phyloP scores from a whole-genome alignment of 2,797 vertebrate species.

The Catamblyrhynchus diadema region DNA sequence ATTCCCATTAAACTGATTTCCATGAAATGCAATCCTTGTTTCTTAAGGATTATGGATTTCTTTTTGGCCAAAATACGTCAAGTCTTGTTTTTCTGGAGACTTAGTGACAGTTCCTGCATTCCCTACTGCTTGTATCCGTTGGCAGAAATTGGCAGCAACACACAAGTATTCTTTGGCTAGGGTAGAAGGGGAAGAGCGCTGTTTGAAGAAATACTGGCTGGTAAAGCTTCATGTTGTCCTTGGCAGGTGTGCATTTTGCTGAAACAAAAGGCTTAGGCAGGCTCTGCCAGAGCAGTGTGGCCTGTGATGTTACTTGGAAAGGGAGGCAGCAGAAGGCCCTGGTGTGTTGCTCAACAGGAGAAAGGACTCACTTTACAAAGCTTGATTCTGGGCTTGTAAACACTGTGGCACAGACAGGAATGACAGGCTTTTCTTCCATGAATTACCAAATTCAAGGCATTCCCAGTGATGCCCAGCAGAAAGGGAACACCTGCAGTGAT shows the following conservation, averaged over 20 bases:
- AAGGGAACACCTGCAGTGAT: neutral
- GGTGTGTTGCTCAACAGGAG: neutral
- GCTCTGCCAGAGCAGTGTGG: neutral
- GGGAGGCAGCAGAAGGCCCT: neutral
- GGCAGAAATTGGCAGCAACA: constrained; percentile 21
- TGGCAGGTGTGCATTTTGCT: constrained; percentile 13
- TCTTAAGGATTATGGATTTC: neutral
- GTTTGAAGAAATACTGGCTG: neutral
- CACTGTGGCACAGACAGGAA: neutral
- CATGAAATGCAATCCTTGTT: neutral
- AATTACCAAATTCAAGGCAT: neutral
- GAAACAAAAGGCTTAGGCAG: constrained; percentile 37
- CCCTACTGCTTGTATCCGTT: neutral
- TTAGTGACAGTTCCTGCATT: neutral
- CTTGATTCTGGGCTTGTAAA: neutral
- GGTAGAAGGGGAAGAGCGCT: neutral
- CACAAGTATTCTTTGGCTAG: neutral
- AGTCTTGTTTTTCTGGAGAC: neutral
- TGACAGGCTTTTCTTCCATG: neutral
- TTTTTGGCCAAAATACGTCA: neutral
- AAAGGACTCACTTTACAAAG: neutral
- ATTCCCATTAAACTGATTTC: neutral
- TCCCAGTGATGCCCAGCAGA: neutral
- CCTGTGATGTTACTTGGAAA: neutral
- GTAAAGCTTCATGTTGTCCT: constrained; percentile 27